phyloP scores from a whole-genome alignment of 2,888 invertebrate species.

The Sympetrum striolatum region DNA sequence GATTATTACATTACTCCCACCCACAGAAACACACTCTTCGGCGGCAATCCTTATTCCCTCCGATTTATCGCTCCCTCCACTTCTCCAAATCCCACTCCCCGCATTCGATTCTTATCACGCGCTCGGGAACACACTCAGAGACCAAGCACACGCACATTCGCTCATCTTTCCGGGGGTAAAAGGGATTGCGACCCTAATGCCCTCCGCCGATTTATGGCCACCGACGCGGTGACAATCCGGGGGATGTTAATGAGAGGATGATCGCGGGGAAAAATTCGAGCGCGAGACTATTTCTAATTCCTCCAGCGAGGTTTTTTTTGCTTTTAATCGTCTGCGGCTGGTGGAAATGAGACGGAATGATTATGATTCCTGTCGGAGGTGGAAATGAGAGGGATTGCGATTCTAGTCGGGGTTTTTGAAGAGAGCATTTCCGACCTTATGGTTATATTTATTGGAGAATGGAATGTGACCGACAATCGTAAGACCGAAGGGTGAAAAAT shows the following conservation, averaged over 20 bases:
- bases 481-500: too few species aligned
- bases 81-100: neutral
- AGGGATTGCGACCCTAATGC: neutral
- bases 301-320: too few species aligned
- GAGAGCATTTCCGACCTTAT: too few species aligned
- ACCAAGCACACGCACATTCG: neutral
- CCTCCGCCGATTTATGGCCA: neutral
- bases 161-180: neutral
- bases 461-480: too few species aligned
- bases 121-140: neutral
- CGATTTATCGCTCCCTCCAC: neutral
- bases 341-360: too few species aligned
- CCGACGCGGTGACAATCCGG: neutral
- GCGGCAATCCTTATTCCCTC: neutral
- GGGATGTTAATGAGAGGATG: neutral
- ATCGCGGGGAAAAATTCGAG: neutral
- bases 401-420: too few species aligned
- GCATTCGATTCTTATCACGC: conserved; percentile 28
- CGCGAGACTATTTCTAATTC: too few species aligned
- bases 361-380: too few species aligned
- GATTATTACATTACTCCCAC: neutral
- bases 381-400: too few species aligned
- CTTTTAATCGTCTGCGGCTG: too few species aligned
- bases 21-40: neutral
- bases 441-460: too few species aligned